A percentile compares a stretch with the other conserved stretches of the same genome.
Evolutionary conservation across 2,888 invertebrate species (phyloP).

Genomic region (Tuberolachnus salignus): DNA sequence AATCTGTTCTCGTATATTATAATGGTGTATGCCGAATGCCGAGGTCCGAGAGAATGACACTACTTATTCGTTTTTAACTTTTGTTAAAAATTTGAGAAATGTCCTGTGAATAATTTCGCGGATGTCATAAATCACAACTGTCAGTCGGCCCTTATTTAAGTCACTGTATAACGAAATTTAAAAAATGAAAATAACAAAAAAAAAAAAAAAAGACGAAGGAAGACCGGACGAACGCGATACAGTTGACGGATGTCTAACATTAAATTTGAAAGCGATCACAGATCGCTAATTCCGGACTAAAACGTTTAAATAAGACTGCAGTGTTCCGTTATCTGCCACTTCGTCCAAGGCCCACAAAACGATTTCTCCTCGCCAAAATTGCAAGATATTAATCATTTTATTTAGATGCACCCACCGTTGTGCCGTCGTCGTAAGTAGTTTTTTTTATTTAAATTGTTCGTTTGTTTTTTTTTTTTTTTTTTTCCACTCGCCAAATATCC

Average conservation of each 20-base stretch:
- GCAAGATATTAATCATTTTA: slow-evolving; percentile 34
- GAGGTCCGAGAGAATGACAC: background rate
- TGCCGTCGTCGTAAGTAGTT: background rate
- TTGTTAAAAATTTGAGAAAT: slow-evolving; percentile 30
- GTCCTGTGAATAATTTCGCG: slow-evolving; percentile 37
- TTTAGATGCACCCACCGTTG: slow-evolving; percentile 4
- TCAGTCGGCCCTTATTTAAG: slow-evolving; percentile 41
- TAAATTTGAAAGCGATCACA: slow-evolving; percentile 50
- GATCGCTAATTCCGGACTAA: slow-evolving; percentile 43
- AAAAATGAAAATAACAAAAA: background rate
- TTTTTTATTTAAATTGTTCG: background rate
- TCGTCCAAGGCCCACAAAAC: slow-evolving; percentile 5
- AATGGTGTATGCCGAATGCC: too few species aligned
- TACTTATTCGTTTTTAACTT: slow-evolving; percentile 15
- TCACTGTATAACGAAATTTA: slow-evolving; percentile 28
- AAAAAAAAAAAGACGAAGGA: background rate
- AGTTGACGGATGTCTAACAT: slow-evolving; percentile 42
- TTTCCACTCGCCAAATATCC: background rate
- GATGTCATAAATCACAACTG: slow-evolving; percentile 39
- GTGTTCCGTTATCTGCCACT: slow-evolving; percentile 28
- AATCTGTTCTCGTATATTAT: too few species aligned
- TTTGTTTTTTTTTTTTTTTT: slow-evolving; percentile 9
- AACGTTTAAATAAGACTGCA: slow-evolving; percentile 32
- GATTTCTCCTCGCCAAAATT: slow-evolving; percentile 29
- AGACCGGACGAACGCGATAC: slow-evolving; percentile 32